phyloP scores from a whole-genome alignment of 2,888 invertebrate species.

The Antheraea yamamai region DNA sequence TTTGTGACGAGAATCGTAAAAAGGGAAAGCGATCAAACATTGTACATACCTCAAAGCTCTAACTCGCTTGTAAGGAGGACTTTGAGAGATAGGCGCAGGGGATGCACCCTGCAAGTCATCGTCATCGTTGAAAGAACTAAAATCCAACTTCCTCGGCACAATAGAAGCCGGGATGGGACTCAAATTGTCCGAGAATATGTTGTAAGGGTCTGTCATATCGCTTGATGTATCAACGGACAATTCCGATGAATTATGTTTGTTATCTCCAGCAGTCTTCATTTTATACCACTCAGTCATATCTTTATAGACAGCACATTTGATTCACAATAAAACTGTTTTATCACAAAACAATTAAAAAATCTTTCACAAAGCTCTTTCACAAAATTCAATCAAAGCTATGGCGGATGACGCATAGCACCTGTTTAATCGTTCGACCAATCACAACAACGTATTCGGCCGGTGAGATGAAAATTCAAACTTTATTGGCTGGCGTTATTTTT shows the following conservation, averaged over 20 bases:
- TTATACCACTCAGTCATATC: conserved; percentile 76
- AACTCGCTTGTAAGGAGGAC: conserved; percentile 83
- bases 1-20: conserved; percentile 34
- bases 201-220: conserved; percentile 84
- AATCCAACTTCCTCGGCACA: conserved; percentile 84
- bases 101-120: conserved; percentile 64
- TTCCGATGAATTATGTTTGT: conserved; percentile 76
- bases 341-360: conserved; percentile 50
- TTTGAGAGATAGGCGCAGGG: conserved; percentile 60
- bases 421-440: conserved; percentile 64
- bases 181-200: conserved; percentile 82
- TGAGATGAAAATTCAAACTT: conserved; percentile 58
- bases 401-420: conserved; percentile 82
- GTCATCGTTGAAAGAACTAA: conserved; percentile 72
- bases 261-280: conserved; percentile 66
- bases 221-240: conserved; percentile 83
- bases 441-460: conserved; percentile 62
- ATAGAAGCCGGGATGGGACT: conserved; percentile 80
- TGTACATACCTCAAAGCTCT: conserved; percentile 77
- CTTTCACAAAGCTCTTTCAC: conserved; percentile 71
- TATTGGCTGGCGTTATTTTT: conserved; percentile 61
- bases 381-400: conserved; percentile 69
- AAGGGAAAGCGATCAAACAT: conserved; percentile 31
- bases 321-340: conserved; percentile 56
- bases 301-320: conserved; percentile 57